These are phyloP conservation scores for Capitella teleta DNA, from an alignment of 1,140 invertebrate species.

Conservation along the genomic window DNA sequence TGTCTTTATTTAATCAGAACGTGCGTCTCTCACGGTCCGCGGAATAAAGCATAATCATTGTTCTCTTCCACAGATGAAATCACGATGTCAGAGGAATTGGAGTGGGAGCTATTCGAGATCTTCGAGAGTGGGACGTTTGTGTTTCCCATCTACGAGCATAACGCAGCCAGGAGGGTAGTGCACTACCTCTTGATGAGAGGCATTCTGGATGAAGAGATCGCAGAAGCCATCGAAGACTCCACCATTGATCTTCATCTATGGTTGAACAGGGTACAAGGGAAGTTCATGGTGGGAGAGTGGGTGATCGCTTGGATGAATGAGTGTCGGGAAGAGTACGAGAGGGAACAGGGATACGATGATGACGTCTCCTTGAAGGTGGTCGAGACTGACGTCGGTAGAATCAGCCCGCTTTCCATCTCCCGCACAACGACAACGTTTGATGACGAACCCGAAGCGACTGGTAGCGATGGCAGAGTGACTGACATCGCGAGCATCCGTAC, in stretches of 20 bases:
- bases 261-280: constrained; percentile 6
- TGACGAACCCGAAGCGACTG: no score
- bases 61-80: no score
- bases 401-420: no score
- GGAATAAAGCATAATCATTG: no score
- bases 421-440: no score
- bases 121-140: constrained; percentile 9
- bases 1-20: no score
- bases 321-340: constrained; percentile 7
- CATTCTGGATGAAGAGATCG: constrained; percentile 12
- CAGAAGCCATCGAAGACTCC: constrained; percentile 12
- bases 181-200: constrained; percentile 11
- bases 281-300: constrained; percentile 14
- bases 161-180: constrained; percentile 9
- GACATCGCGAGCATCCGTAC: no score
- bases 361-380: no score
- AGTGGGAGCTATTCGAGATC: constrained; percentile 11
- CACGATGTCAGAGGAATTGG: constrained; percentile 12
- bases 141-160: constrained; percentile 14
- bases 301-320: constrained; percentile 14
- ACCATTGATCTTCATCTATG: constrained; percentile 10
- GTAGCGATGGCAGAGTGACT: no score
- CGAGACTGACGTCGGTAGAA: no score
- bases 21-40: no score
- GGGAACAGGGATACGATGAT: neutral